phyloP scores from a whole-genome alignment of 1,140 invertebrate species.

The Sminthurinus signatus region DNA sequence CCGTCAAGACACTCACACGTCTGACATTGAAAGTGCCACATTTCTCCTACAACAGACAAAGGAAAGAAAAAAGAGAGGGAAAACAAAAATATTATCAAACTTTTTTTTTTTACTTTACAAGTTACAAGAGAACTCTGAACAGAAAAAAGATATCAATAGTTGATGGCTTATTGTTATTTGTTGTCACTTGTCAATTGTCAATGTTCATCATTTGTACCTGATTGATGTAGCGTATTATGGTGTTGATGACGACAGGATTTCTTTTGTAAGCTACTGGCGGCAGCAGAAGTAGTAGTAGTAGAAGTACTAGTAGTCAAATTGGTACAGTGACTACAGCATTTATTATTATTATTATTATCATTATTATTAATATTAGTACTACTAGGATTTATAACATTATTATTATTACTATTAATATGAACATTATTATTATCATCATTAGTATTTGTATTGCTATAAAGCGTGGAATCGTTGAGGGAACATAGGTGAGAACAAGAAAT shows the following conservation, averaged over 20 bases:
- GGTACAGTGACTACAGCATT: conserved; percentile 30
- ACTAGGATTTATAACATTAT: no score
- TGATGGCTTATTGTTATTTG: no score
- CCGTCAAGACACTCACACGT: conserved; percentile 83
- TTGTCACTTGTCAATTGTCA: no score
- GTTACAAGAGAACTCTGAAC: background rate
- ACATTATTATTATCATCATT: no score
- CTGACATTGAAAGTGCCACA: conserved; percentile 83
- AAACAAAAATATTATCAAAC: no score
- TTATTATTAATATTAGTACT: no score
- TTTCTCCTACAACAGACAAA: conserved; percentile 55
- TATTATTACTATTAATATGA: no score
- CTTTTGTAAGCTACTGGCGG: conserved; percentile 7
- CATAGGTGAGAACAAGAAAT: conserved; percentile 22
- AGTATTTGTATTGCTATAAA: conserved; percentile 5
- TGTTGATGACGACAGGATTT: conserved; percentile 38
- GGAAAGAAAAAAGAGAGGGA: no score
- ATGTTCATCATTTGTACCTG: no score
- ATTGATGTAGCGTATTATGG: conserved; percentile 27
- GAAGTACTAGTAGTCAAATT: no score
- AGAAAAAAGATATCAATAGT: background rate
- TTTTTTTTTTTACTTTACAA: no score
- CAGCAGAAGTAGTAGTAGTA: no score
- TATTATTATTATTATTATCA: conserved; percentile 10
- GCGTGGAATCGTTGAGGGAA: conserved; percentile 14